Percentiles rank a stretch among this genome's conserved stretches.
These are phyloP conservation scores for Contarinia nasturtii DNA, from an alignment of 1,140 invertebrate species.

Conservation along the genomic window DNA sequence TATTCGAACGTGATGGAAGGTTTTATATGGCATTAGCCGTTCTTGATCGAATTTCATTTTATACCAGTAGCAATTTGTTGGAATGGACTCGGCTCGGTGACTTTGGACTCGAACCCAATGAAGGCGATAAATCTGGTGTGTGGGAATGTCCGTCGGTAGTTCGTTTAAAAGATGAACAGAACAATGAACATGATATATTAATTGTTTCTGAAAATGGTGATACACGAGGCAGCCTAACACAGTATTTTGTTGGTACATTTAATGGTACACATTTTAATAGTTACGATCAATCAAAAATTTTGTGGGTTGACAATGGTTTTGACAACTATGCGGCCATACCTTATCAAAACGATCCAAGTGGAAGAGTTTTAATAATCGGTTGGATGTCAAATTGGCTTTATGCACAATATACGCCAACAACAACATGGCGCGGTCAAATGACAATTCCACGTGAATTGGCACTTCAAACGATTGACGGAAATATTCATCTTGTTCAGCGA, in stretches of 20 bases:
- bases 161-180: neutral
- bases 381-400: neutral
- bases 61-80: neutral
- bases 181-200: neutral
- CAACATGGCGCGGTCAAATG: neutral
- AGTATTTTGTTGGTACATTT: neutral
- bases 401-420: neutral
- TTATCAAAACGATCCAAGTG: neutral
- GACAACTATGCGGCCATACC: neutral
- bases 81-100: neutral
- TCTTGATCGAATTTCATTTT: neutral
- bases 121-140: neutral
- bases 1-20: neutral
- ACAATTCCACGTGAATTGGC: neutral
- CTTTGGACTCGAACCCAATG: too few species aligned
- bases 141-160: neutral
- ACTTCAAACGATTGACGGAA: neutral
- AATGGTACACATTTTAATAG: neutral
- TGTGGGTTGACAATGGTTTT: neutral
- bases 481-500: neutral
- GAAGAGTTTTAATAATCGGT: neutral
- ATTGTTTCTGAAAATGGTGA: neutral
- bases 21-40: neutral
- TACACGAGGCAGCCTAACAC: neutral
- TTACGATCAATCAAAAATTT: neutral